These are phyloP conservation scores for Lophius americanus DNA, from an alignment of 2,797 vertebrate species.

Conservation along the genomic window DNA sequence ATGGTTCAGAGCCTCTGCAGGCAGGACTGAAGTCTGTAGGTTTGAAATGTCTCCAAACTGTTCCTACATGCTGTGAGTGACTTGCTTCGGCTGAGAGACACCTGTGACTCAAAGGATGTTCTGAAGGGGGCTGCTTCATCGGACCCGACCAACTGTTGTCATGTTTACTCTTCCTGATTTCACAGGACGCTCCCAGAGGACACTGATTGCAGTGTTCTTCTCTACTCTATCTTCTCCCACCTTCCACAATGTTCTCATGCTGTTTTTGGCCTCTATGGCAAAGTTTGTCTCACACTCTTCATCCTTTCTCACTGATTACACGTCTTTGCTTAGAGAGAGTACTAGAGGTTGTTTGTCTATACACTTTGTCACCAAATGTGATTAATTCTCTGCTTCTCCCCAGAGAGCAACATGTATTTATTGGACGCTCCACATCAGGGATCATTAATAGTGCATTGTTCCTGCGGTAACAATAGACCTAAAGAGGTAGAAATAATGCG, in stretches of 20 bases:
- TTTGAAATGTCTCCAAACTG: constrained; percentile 38
- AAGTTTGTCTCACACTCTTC: constrained; percentile 1
- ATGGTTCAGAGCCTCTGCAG: constrained; percentile 65
- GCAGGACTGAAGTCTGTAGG: constrained; percentile 35
- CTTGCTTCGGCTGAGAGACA: constrained; percentile 34
- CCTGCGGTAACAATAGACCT: constrained; percentile 43
- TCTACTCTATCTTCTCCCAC: constrained; percentile 24
- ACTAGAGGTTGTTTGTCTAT: constrained; percentile 47
- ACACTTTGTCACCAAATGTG: constrained; percentile 35
- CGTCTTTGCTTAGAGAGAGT: constrained; percentile 23
- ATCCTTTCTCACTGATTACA: neutral
- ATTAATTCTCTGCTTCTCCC: constrained; percentile 38
- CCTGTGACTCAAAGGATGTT: constrained; percentile 60
- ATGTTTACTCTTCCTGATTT: constrained; percentile 69
- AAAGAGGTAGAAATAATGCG: constrained; percentile 39
- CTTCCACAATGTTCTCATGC: constrained; percentile 19
- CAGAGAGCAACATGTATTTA: constrained; percentile 45
- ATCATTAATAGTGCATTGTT: constrained; percentile 68
- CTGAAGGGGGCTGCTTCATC: constrained; percentile 35
- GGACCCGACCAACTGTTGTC: constrained; percentile 60
- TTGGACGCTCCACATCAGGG: constrained; percentile 46
- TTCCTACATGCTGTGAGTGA: constrained; percentile 49
- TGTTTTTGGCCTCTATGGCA: constrained; percentile 22
- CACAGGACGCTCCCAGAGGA: constrained; percentile 64
- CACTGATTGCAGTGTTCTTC: constrained; percentile 27